These are phyloP conservation scores for Epizoanthus ramosus DNA, from an alignment of 92 coral and sea anemone genomes.

Conservation along the genomic window DNA sequence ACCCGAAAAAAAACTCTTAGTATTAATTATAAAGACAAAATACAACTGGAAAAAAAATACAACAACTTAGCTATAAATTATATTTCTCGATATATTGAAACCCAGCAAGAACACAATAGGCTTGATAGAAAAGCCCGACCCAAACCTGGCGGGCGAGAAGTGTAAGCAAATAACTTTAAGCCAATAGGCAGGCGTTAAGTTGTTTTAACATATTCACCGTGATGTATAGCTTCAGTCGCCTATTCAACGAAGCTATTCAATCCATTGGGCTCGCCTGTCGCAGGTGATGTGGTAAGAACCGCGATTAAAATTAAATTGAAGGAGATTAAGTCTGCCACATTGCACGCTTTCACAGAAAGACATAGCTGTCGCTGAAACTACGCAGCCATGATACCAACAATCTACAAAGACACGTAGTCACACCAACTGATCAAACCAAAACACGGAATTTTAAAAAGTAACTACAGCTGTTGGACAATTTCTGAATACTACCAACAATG, in stretches of 20 bases:
- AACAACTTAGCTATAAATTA: neutral
- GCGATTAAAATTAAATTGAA: neutral
- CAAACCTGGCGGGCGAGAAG: neutral
- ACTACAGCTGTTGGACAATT: neutral
- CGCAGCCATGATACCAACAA: neutral
- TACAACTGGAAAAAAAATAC: neutral
- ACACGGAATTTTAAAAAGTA: neutral
- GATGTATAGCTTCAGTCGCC: neutral
- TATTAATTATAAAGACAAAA: slow-evolving; percentile 1
- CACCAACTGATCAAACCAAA: too few species aligned
- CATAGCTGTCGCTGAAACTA: neutral
- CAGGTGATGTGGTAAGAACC: slow-evolving; percentile 4
- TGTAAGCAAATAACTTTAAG: neutral
- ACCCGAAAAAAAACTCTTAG: neutral
- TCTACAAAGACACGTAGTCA: neutral
- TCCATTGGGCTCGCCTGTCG: neutral
- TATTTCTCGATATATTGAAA: neutral
- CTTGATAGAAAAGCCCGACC: neutral
- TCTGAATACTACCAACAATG: neutral
- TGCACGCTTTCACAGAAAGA: neutral
- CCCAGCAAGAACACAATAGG: neutral
- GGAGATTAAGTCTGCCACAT: slow-evolving; percentile 1
- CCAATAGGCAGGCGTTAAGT: slow-evolving; percentile 16
- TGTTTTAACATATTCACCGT: slow-evolving; percentile 11
- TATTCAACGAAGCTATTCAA: slow-evolving; percentile 20